Evolutionary conservation across 2,888 invertebrate species (phyloP).

Genomic region (Diadegma fenestrale): DNA sequence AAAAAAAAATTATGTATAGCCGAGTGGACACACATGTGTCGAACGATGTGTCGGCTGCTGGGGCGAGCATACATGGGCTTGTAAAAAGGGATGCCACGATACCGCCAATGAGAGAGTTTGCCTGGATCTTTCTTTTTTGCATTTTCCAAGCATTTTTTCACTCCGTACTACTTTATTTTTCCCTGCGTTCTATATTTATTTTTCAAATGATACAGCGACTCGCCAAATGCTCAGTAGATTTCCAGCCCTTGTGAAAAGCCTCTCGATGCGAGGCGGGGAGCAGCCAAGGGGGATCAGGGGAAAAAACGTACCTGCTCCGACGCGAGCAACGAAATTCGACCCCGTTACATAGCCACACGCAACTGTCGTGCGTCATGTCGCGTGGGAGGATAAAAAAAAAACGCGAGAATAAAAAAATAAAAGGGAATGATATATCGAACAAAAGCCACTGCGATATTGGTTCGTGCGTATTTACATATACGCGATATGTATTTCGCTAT

Average conservation of each 20-base stretch:
- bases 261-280: neutral
- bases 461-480: constrained; percentile 20
- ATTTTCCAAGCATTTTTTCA: constrained; percentile 9
- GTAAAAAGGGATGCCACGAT: constrained; percentile 37
- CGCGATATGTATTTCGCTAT: neutral
- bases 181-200: neutral
- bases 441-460: constrained; percentile 49
- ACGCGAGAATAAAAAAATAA: constrained; percentile 15
- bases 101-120: constrained; percentile 37
- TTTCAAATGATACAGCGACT: constrained; percentile 17
- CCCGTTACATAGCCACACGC: constrained; percentile 60
- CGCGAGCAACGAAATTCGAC: constrained; percentile 66
- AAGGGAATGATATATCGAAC: constrained; percentile 26
- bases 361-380: constrained; percentile 63
- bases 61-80: neutral
- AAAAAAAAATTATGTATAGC: constrained; percentile 3
- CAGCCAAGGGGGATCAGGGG: neutral
- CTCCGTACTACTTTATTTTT: neutral
- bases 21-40: constrained; percentile 10
- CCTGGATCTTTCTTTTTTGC: constrained; percentile 26
- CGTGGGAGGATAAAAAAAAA: constrained; percentile 36
- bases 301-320: constrained; percentile 2
- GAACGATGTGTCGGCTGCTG: neutral
- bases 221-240: constrained; percentile 30
- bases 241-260: neutral